Evolutionary conservation across 2,888 invertebrate genomes (phyloP).

Genomic region (Papilio elwesi): DNA sequence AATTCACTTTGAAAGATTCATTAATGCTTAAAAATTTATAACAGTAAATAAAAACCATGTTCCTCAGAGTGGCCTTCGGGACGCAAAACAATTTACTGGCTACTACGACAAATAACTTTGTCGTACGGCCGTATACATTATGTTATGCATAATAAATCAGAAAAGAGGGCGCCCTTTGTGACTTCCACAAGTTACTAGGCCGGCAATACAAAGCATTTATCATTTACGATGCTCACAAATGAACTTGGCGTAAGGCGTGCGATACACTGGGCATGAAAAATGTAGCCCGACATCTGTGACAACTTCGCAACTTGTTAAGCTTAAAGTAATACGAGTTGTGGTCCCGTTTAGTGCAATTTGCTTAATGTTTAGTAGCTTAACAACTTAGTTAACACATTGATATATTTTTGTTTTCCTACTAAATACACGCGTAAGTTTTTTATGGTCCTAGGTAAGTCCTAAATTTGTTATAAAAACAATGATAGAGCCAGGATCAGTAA

Average conservation of each 20-base stretch:
- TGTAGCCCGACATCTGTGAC: slow-evolving; percentile 50
- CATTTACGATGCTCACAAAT: slow-evolving; percentile 38
- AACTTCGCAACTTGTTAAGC: slow-evolving; percentile 53
- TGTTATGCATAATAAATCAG: slow-evolving; percentile 44
- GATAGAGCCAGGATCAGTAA: no score
- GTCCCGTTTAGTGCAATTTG: slow-evolving; percentile 21
- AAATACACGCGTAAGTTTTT: no score
- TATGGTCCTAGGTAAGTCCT: no score
- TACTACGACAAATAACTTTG: slow-evolving; percentile 38
- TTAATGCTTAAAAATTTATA: neutral
- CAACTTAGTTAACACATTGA: neutral
- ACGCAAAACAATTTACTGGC: slow-evolving; percentile 38
- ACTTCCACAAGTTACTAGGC: slow-evolving; percentile 36
- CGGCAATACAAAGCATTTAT: slow-evolving; percentile 41
- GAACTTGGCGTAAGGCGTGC: slow-evolving; percentile 35
- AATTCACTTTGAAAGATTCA: neutral
- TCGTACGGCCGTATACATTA: slow-evolving; percentile 34
- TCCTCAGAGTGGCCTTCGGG: slow-evolving; percentile 10
- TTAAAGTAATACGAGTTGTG: slow-evolving; percentile 55
- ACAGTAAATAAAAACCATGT: slow-evolving; percentile 4
- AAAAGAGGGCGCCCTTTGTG: slow-evolving; percentile 36
- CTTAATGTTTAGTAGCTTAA: neutral
- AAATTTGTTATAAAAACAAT: no score
- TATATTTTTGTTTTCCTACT: neutral
- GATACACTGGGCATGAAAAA: slow-evolving; percentile 46